These are phyloP conservation scores for Actinia tenebrosa DNA, from an alignment of 64 coral and sea anemone species.

Conservation along the genomic window DNA sequence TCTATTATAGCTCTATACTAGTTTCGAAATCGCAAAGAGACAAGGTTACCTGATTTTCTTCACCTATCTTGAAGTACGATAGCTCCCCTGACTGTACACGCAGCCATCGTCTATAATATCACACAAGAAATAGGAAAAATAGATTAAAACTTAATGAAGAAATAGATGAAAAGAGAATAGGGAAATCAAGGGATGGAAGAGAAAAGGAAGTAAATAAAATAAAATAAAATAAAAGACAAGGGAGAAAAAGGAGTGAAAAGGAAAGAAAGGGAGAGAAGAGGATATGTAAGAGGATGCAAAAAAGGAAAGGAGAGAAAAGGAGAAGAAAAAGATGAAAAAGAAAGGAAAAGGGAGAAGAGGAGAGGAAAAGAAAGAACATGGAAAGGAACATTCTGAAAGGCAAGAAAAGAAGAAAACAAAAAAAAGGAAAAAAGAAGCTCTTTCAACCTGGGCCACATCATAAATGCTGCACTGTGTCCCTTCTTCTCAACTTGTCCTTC, in stretches of 20 bases:
- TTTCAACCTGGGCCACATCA: constrained; percentile 90
- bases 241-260: too few relatives aligned
- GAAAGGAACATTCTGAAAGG: too few relatives aligned
- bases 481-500: constrained; percentile 95
- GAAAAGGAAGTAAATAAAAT: too few relatives aligned
- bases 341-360: neutral
- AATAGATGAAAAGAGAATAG: neutral
- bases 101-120: constrained; percentile 61
- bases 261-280: too few relatives aligned
- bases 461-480: constrained; percentile 94
- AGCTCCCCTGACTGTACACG: constrained; percentile 82
- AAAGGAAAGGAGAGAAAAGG: neutral
- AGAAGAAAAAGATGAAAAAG: neutral
- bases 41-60: constrained; percentile 65
- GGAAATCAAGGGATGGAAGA: neutral
- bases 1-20: too few relatives aligned
- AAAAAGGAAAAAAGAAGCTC: neutral
- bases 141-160: neutral
- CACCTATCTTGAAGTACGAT: constrained; percentile 95
- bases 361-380: neutral
- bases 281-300: too few relatives aligned
- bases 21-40: too few relatives aligned
- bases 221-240: too few relatives aligned
- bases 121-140: neutral
- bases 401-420: neutral